Conservation (phyloP, 2,797 vertebrate genomes). For the Pseudochaenichthys georgianus region DNA sequence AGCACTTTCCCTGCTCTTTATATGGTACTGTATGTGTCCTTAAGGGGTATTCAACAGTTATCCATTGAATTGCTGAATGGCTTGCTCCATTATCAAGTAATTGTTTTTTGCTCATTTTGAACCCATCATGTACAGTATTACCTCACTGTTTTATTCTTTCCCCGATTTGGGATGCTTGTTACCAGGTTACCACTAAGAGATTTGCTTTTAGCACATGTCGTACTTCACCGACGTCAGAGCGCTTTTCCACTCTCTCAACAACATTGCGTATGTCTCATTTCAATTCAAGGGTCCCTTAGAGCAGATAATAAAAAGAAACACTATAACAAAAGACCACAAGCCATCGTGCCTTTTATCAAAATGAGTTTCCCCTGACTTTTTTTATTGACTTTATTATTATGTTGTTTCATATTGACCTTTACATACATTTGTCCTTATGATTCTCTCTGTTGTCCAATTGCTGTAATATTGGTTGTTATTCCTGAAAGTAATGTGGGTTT, state of each 20-base stretch:
- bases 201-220: constrained; percentile 77
- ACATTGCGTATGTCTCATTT: constrained; percentile 67
- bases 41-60: constrained; percentile 14
- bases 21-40: constrained; percentile 9
- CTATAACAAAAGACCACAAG: constrained; percentile 61
- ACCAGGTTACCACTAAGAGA: constrained; percentile 82
- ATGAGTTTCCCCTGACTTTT: constrained; percentile 48
- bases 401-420: too few relatives aligned
- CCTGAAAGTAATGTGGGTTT: background rate
- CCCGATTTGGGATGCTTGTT: constrained; percentile 75
- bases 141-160: constrained; percentile 67
- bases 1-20: constrained; percentile 6
- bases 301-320: constrained; percentile 61
- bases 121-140: constrained; percentile 31
- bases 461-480: constrained; percentile 1
- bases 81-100: constrained; percentile 24
- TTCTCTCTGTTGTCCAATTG: background rate
- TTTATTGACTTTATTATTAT: too few relatives aligned
- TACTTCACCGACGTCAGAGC: constrained; percentile 84
- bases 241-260: constrained; percentile 62
- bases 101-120: constrained; percentile 45
- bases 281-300: constrained; percentile 61
- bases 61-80: constrained; percentile 29
- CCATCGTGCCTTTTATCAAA: constrained; percentile 40
- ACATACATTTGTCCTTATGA: background rate